Percentiles rank a stretch among this genome's conserved stretches.
Conservation (phyloP, 2,113 vertebrate genomes). For the Dendrocopos noguchii region DNA sequence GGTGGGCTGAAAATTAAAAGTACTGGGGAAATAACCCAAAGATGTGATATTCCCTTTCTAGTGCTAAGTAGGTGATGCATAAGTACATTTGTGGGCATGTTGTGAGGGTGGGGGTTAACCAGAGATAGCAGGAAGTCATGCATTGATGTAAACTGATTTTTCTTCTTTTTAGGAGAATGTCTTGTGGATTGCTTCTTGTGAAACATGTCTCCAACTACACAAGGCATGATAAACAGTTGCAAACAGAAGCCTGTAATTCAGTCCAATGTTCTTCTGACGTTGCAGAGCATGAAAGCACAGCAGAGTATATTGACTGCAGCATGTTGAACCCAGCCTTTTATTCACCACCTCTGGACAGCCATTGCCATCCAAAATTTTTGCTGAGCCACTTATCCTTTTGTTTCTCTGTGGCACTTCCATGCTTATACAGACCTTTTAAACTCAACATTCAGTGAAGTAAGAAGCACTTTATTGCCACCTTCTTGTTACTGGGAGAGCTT, state of each 20-base stretch:
- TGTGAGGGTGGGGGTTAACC: not conserved
- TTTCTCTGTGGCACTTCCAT: not conserved
- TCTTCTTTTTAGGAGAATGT: not conserved
- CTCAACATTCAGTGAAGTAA: not conserved
- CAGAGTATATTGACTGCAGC: not conserved
- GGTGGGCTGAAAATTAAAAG: slow-evolving; percentile 46
- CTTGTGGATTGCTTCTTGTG: not conserved
- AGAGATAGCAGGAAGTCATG: not conserved
- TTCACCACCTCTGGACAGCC: not conserved
- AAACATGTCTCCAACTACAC: not conserved
- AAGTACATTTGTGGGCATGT: not conserved
- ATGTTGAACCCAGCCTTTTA: not conserved
- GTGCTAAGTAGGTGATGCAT: not conserved
- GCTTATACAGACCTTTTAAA: not conserved
- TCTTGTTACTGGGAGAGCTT: not conserved
- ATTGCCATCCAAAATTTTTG: not conserved
- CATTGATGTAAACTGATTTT: not conserved
- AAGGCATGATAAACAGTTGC: not conserved
- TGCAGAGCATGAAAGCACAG: not conserved
- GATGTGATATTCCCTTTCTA: slow-evolving; percentile 30
- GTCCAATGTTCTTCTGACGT: not conserved
- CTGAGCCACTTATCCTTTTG: not conserved
- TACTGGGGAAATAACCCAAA: slow-evolving; percentile 17
- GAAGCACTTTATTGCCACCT: not conserved
- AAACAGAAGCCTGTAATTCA: slow-evolving; percentile 17